Base-by-base conservation (phyloP, 2,888 invertebrate genomes). In the Brenthis ino region DNA sequence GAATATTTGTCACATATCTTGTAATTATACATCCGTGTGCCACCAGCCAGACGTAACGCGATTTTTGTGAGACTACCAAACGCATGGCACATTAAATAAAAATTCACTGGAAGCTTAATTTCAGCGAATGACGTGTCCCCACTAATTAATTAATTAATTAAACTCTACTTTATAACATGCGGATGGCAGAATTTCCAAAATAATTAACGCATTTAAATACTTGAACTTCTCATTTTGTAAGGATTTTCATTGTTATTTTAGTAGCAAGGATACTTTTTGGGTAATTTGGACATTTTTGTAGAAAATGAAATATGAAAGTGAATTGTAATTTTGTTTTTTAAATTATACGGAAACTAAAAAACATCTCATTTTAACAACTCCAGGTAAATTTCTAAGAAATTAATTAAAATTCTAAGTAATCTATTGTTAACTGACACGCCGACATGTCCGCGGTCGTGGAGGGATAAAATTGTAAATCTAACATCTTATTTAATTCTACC, bases 131-230 rank as follows among this genome's bases (percentile, higher is more conserved):
- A 79, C 80, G 81, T 85, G 85, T 84, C 83, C 80, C 80, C 77
- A 78, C 78, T 79, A 83, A 87, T 89, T 90, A 90, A 90, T 89
- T 90, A 90, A 90, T 89, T 89, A 90, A 90, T 89, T 89, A 88
- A 86, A 78, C 81, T 69, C 76, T 82, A 85, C 82, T 87, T 85
- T 66, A 68, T 71, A 73, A 74, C 61, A 58, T 70, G 68, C 58
- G 68, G 68, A 69, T 71, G 71, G 54, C 24, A 67, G 63, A 67
- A 67, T 63, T 57, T 55, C 70, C 50, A 54, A 72, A 72, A 72
- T 68, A 72, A 70, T 70, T 70, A 70, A 72, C 68, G 61, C 64
- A 66, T 64, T 70, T 66, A 65, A 70, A 66, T 57, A 56, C 60
- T 72, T 64, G 57, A 68, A 54, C 48, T 33, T 68, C 51, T 37